Conservation (phyloP, 2,113 vertebrate genomes). For the Puffinus mauretanicus region DNA sequence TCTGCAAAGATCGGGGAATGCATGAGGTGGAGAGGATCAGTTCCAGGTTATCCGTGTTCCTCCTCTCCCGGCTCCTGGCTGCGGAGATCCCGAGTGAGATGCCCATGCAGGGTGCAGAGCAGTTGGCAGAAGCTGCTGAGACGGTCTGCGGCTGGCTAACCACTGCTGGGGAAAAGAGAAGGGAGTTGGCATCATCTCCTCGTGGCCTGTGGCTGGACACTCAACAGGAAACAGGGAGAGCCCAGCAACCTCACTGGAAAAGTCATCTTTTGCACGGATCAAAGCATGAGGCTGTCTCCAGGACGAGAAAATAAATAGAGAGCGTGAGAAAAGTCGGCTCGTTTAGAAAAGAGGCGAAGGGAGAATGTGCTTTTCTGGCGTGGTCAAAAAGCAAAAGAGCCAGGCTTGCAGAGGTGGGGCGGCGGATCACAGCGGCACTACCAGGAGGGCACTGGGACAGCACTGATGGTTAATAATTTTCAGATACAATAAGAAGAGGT, state of each 20-base stretch:
- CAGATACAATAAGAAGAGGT: not conserved
- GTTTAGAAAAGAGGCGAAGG: not conserved
- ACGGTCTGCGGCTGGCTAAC: not conserved
- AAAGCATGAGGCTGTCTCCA: not conserved
- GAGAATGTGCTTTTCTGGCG: not conserved
- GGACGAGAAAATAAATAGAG: not conserved
- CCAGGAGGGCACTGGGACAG: not conserved
- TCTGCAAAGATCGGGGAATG: not conserved
- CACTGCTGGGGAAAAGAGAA: not conserved
- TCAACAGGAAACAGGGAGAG: not conserved
- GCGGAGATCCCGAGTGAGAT: accelerated
- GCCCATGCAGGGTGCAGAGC: not conserved
- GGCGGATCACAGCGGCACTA: not conserved
- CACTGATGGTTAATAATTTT: not conserved
- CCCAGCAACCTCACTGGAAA: not conserved
- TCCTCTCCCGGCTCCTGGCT: not conserved
- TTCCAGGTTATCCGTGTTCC: not conserved
- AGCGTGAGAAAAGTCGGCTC: not conserved
- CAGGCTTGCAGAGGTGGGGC: not conserved
- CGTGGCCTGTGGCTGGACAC: not conserved
- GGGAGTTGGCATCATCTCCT: not conserved
- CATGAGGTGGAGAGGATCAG: not conserved
- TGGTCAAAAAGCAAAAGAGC: not conserved
- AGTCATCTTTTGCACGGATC: not conserved
- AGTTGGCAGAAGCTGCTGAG: not conserved